These are phyloP conservation scores for Verasper variegatus DNA, from an alignment of 2,113 vertebrate species.

Conservation along the genomic window DNA sequence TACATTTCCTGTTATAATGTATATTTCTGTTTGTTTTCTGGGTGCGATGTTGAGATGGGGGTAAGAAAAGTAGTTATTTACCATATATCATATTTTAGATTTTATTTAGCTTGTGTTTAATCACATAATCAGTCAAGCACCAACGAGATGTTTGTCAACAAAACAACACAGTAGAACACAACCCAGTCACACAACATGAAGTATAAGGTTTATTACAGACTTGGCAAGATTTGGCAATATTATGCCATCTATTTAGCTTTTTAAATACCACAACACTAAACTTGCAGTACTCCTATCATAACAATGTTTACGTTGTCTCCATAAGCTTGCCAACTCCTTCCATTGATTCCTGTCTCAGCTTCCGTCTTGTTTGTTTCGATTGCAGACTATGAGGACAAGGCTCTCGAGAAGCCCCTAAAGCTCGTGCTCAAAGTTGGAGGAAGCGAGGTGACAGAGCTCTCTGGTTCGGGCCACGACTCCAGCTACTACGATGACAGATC, in stretches of 20 bases:
- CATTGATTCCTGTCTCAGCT: neutral
- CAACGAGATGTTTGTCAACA: neutral
- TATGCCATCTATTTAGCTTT: neutral
- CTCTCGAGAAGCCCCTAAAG: constrained; percentile 94
- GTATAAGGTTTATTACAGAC: neutral
- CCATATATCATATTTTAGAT: too few species aligned
- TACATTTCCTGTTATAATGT: too few species aligned
- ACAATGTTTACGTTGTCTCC: neutral
- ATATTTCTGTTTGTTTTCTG: neutral
- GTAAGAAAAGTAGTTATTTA: too few species aligned
- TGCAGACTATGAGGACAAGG: constrained; percentile 91
- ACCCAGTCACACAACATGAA: neutral
- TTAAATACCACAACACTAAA: neutral
- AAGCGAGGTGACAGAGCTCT: constrained; percentile 95
- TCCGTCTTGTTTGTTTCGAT: neutral
- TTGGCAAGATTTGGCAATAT: neutral
- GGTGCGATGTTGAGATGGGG: neutral
- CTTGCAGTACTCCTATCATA: neutral
- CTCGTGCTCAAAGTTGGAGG: constrained; percentile 97
- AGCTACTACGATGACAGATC: constrained; percentile 96
- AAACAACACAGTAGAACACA: neutral
- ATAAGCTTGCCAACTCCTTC: neutral
- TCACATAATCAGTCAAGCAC: neutral
- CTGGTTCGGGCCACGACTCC: constrained; percentile 96
- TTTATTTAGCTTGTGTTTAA: neutral